These are phyloP conservation scores for Euzetes globulus DNA, from an alignment of 2,888 invertebrate genomes.

Conservation along the genomic window DNA sequence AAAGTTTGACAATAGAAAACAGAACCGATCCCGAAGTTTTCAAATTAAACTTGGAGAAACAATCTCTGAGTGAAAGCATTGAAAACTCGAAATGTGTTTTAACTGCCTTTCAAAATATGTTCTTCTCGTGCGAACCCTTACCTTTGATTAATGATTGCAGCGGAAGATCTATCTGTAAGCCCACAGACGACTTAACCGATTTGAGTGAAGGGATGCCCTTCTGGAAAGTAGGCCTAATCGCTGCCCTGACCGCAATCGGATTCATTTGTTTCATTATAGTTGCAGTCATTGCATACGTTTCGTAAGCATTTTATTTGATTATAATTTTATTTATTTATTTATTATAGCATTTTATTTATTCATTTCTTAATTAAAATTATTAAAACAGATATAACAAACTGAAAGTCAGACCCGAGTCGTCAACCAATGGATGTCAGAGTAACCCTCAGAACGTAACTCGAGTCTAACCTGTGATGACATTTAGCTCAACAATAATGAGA, in stretches of 20 bases:
- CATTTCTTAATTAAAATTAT: not conserved
- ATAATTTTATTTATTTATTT: no score
- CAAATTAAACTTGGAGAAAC: not conserved
- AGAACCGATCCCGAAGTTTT: not conserved
- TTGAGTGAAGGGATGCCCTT: not conserved
- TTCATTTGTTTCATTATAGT: conserved; percentile 23
- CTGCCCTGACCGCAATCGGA: conserved; percentile 30
- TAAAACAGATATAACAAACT: conserved; percentile 10
- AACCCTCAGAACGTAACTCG: conserved; percentile 19
- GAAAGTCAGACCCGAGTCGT: conserved; percentile 12
- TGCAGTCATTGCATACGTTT: conserved; percentile 28
- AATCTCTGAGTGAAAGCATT: not conserved
- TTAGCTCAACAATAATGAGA: not conserved
- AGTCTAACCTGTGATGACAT: conserved; percentile 16
- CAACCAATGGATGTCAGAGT: conserved; percentile 10
- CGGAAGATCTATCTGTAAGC: conserved; percentile 15
- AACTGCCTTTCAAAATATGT: not conserved
- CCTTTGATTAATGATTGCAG: not conserved
- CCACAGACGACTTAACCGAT: not conserved
- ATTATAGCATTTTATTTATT: not conserved
- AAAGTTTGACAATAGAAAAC: not conserved
- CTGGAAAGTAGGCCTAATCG: conserved; percentile 28
- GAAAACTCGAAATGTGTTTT: not conserved
- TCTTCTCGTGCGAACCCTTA: not conserved
- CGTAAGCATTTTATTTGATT: conserved; percentile 33